Evolutionary conservation across 2,113 vertebrate species (phyloP).

Genomic region (Callipepla californica): DNA sequence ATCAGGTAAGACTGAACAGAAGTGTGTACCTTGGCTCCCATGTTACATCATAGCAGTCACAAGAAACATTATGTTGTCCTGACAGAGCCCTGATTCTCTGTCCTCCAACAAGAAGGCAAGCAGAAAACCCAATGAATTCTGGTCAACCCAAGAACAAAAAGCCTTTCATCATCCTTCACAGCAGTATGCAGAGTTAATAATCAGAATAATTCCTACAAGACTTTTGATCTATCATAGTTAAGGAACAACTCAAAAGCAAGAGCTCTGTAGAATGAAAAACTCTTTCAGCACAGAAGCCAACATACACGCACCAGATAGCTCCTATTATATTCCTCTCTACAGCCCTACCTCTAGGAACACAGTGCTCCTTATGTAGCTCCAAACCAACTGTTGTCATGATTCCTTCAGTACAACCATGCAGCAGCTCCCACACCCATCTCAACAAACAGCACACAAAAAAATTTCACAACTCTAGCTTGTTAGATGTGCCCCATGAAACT

Average conservation of each 20-base stretch:
- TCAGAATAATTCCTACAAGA: no score
- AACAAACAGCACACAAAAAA: neutral
- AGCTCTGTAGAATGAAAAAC: neutral
- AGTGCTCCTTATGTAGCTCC: accelerated
- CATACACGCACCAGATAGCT: accelerated
- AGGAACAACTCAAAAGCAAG: neutral
- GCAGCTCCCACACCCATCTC: neutral
- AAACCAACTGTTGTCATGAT: neutral
- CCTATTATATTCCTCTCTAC: accelerated
- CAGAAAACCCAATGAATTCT: neutral
- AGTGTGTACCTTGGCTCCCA: accelerated
- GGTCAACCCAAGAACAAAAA: neutral
- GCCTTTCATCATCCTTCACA: neutral
- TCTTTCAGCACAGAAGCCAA: neutral
- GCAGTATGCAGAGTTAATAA: accelerated
- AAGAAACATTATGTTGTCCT: neutral
- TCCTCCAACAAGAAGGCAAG: neutral
- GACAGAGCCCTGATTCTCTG: accelerated
- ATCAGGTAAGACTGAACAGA: neutral
- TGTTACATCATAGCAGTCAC: neutral
- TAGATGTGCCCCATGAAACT: neutral
- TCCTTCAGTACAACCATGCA: accelerated
- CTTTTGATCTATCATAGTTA: neutral
- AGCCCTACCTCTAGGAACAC: neutral
- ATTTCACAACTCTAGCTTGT: accelerated